Evolutionary conservation across 2,113 vertebrate genomes (phyloP), one percentile per base, ranked within the genome.

Genomic region (Rhineura floridana): DNA sequence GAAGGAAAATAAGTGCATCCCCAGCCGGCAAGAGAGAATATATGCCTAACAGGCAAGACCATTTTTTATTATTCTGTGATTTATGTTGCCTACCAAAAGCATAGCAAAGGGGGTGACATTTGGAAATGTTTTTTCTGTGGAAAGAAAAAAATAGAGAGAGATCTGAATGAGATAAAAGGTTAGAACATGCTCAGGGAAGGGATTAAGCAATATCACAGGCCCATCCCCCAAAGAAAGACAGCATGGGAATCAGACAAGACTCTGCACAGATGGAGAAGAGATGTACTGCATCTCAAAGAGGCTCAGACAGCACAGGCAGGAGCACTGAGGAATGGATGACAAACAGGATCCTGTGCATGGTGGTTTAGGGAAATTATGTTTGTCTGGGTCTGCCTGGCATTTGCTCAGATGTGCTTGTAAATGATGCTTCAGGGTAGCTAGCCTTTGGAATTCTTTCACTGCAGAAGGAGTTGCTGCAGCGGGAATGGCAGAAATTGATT

Each of bases 361-460:
- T 21, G 50, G 77, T 92, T 94, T 89, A 80, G 87, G 83, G 39
- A 39, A 85, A 77, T 84, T 86, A 92, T n/a, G 7, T 82, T 75
- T 67, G 84, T 84, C 87, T 84, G 86, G 79, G 28, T 63, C 81
- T 59, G 62, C 0, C 85, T 87, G 87, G 83, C 52, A 46, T 77
- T 86, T 91, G 86, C 52, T 90, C 67, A 90, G 80, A 85, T 85
- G 73, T 84, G 46, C 91, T 93, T 89, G 89, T 93, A 87, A 91
- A 21, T 67, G 78, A 52, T 15, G 48, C 65, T 81, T n/a, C 70
- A 92, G 90, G 89, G 83, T 72, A 94, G 73, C 59, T 88, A 21
- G 70, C 91, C 84, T n/a, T 86, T 33, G 79, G 87, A 83, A 77
- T 13, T 87, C 73, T 82, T 63, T 62, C 69, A 46, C 82, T 93